Evolutionary conservation across 2,797 vertebrate species (phyloP), one percentile per base, ranked within the genome.

Genomic region (Malurus leucopterus): DNA sequence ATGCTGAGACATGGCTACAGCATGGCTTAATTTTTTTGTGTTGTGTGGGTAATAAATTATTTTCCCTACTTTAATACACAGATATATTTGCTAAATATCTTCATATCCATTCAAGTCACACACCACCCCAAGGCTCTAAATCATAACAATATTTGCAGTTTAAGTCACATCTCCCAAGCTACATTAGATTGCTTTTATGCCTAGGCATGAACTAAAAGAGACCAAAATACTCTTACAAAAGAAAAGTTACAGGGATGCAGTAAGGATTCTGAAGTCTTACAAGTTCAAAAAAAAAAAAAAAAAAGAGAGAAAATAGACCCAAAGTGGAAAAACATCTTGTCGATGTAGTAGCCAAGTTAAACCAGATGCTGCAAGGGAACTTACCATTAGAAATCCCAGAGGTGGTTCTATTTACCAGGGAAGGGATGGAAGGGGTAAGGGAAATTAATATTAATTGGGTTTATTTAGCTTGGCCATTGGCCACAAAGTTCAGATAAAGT

Each of bases 401-500:
- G 95, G 95, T 95, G 88, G 94, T 83, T 96, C 93, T 94, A 59
- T 95, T 97, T 96, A 96, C 95, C 95, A 96, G 90, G 91, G 94
- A 94, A 95, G 88, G 90, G 87, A 92, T 96, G 91, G 93, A 96
- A 93, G n/a, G 57, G 86, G 94, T 94, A 94, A 96, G 91, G 81
- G 94, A 97, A 97, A 96, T 96, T 96, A 96, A 95, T 96, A 97
- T 96, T 96, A 97, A 97, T 96, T 97, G 61, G 89, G 93, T 92
- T 97, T 97, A 95, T 97, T 97, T 97, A 92, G 87, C 59, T 97
- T 97, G 97, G 97, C 95, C 71, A 80, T 22, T 38, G 75, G 95
- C 97, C 96, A 97, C 84, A 57, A 88, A 92, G 96, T 97, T 97
- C 96, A 97, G 86, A 94, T 91, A 95, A 92, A 97, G 97, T 97